A percentile compares a stretch with the other conserved stretches of the same genome.
Evolutionary conservation across 2,797 vertebrate species (phyloP).

Genomic region (Trematomus bernacchii): DNA sequence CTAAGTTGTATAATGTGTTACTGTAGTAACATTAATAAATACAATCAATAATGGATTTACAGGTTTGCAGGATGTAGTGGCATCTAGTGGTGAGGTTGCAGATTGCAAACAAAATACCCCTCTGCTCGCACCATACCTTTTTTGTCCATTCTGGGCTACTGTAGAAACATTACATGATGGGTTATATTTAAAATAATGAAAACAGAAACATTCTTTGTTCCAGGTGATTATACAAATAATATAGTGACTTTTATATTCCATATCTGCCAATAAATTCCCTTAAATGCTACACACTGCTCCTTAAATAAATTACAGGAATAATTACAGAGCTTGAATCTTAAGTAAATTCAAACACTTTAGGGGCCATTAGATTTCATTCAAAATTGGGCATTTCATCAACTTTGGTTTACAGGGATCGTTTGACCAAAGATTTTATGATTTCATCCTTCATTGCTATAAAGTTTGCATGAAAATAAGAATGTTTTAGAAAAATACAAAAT

Average conservation of each 20-base stretch:
- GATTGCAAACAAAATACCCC: no score
- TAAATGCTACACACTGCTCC: no score
- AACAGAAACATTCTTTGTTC: no score
- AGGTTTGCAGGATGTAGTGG: neutral
- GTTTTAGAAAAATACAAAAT: neutral
- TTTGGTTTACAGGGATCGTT: neutral
- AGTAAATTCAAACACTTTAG: neutral
- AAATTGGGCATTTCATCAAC: neutral
- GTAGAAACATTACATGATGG: no score
- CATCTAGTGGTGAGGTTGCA: no score
- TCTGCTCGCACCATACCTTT: no score
- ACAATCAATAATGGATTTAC: neutral
- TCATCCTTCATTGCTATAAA: neutral
- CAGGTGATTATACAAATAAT: no score
- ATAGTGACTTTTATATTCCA: no score
- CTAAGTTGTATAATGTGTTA: neutral
- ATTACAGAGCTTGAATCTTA: neutral
- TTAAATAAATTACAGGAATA: neutral
- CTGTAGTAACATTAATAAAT: neutral
- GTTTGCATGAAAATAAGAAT: neutral
- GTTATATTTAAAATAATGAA: no score
- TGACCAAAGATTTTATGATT: neutral
- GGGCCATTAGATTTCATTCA: neutral
- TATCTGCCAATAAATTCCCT: no score
- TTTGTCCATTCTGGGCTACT: no score